Conservation (phyloP, 1,140 invertebrate species). For the Trichonephila inaurata region DNA sequence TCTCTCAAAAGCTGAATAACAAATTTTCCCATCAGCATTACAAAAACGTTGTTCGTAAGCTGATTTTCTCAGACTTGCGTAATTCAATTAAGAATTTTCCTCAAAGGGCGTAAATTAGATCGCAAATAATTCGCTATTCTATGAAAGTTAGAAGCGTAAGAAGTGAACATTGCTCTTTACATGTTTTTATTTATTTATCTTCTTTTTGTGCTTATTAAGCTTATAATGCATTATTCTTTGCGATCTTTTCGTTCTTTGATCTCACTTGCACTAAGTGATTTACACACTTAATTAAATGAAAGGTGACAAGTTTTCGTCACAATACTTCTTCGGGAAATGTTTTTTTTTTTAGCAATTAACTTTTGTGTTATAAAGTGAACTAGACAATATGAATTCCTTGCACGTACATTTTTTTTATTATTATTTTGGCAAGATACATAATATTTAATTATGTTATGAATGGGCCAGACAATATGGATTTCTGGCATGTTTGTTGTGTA, state of each 20-base stretch:
- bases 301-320: neutral
- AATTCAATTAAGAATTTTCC: slow-evolving; percentile 38
- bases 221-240: slow-evolving; percentile 16
- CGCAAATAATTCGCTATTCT: slow-evolving; percentile 15
- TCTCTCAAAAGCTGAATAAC: slow-evolving; percentile 27
- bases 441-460: no score
- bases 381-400: no score
- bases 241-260: neutral
- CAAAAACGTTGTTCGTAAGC: slow-evolving; percentile 31
- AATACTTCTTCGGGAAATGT: neutral
- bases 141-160: slow-evolving; percentile 21
- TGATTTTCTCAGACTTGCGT: slow-evolving; percentile 25
- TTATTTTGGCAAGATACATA: no score
- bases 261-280: slow-evolving; percentile 8
- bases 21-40: slow-evolving; percentile 24
- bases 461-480: neutral
- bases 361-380: no score
- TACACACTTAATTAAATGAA: slow-evolving; percentile 24
- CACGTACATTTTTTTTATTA: no score
- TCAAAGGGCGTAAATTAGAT: slow-evolving; percentile 26
- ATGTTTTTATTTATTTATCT: neutral
- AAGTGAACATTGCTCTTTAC: neutral
- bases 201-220: slow-evolving; percentile 12
- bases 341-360: neutral
- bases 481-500: no score